These are phyloP conservation scores for Crotalus viridis DNA, from an alignment of 2,113 vertebrate genomes.

Conservation along the genomic window DNA sequence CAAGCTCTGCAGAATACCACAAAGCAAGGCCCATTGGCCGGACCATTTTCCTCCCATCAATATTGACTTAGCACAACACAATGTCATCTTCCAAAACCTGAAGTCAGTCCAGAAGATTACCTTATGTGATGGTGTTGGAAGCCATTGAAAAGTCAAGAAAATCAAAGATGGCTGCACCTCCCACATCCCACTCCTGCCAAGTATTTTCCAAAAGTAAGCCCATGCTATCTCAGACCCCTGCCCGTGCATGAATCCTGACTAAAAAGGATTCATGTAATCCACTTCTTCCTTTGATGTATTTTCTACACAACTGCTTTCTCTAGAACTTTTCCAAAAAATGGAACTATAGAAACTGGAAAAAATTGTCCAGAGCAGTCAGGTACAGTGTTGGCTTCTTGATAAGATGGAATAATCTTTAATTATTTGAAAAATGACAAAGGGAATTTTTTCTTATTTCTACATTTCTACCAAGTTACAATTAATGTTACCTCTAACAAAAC, in stretches of 20 bases:
- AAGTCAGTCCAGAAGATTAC: background rate
- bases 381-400: background rate
- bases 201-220: background rate
- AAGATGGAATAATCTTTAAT: background rate
- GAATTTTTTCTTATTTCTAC: background rate
- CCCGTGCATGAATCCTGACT: background rate
- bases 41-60: background rate
- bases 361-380: background rate
- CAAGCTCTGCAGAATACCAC: background rate
- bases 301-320: background rate
- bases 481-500: background rate
- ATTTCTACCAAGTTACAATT: background rate
- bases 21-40: background rate
- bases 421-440: background rate
- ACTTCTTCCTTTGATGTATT: background rate
- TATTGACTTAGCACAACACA: background rate
- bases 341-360: background rate
- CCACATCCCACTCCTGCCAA: background rate
- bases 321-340: background rate
- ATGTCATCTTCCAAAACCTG: background rate
- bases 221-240: background rate
- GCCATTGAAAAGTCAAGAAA: background rate
- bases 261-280: background rate
- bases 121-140: background rate
- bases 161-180: background rate